Percentiles rank a stretch among this genome's conserved stretches.
These are phyloP conservation scores for Drosophila littoralis DNA, from an alignment of 1,140 invertebrate genomes.

Conservation along the genomic window DNA sequence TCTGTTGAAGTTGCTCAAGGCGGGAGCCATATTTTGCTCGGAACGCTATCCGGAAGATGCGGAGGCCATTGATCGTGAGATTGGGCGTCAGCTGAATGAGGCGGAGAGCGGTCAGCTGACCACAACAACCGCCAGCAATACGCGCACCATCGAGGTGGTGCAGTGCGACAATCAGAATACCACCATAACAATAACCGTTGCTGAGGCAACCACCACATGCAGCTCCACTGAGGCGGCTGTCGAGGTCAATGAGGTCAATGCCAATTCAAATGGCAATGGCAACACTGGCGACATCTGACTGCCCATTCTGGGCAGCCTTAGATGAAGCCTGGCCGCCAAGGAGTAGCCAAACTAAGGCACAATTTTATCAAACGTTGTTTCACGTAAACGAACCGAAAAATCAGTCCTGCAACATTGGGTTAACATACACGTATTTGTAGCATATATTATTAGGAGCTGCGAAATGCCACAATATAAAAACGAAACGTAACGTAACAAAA, in stretches of 20 bases:
- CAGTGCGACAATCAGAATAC: slow-evolving; percentile 79
- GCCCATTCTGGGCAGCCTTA: slow-evolving; percentile 76
- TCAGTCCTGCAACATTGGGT: slow-evolving; percentile 80
- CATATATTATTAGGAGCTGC: slow-evolving; percentile 58
- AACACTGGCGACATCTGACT: slow-evolving; percentile 74
- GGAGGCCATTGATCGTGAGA: slow-evolving; percentile 80
- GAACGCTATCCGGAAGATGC: slow-evolving; percentile 83
- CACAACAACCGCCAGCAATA: slow-evolving; percentile 52
- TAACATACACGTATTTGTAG: slow-evolving; percentile 79
- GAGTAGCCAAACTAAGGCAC: slow-evolving; percentile 44
- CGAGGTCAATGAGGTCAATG: slow-evolving; percentile 53
- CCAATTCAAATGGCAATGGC: slow-evolving; percentile 45
- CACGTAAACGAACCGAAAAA: slow-evolving; percentile 43
- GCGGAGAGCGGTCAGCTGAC: slow-evolving; percentile 61
- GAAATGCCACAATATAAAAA: slow-evolving; percentile 22
- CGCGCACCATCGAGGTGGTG: slow-evolving; percentile 80
- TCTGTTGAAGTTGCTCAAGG: slow-evolving; percentile 86
- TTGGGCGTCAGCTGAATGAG: slow-evolving; percentile 74
- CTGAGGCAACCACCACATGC: slow-evolving; percentile 53
- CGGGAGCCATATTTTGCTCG: slow-evolving; percentile 81
- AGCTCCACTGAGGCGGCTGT: slow-evolving; percentile 3
- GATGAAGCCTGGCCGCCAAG: slow-evolving; percentile 59
- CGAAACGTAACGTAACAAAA: slow-evolving; percentile 43
- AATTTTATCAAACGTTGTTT: slow-evolving; percentile 51
- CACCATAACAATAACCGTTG: slow-evolving; percentile 74